Conservation (phyloP, 1,140 invertebrate genomes). For the Brachionus koreanus region DNA sequence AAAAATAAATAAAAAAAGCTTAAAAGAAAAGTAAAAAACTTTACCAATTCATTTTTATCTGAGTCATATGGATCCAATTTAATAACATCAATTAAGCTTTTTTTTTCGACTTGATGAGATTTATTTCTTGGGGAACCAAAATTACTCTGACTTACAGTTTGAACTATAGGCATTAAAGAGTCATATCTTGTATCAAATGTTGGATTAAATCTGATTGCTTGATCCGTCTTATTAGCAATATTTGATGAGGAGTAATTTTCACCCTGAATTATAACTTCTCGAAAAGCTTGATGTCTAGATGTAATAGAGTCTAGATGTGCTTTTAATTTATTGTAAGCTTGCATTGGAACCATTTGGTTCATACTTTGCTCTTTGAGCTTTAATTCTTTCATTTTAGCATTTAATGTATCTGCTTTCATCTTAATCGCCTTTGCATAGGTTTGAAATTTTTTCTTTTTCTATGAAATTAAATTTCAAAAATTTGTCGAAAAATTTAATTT, state of each 20-base stretch:
- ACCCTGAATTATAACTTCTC: conserved; percentile 2
- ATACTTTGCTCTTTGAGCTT: conserved; percentile 23
- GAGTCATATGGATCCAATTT: not conserved
- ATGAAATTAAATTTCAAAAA: not conserved
- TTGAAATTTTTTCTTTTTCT: conserved; percentile 38
- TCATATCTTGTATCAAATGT: not conserved
- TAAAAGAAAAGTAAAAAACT: not conserved
- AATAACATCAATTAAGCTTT: not conserved
- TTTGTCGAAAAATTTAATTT: not conserved
- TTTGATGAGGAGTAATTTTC: not conserved
- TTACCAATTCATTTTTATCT: conserved; percentile 21
- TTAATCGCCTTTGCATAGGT: conserved; percentile 27
- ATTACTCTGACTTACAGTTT: not conserved
- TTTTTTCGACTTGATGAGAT: not conserved
- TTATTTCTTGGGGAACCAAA: not conserved
- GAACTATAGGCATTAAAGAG: not conserved
- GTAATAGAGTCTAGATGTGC: conserved; percentile 11
- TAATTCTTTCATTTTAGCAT: conserved; percentile 37
- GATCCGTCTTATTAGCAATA: not conserved
- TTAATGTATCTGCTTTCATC: conserved; percentile 21
- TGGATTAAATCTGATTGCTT: not conserved
- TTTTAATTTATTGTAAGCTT: conserved; percentile 40
- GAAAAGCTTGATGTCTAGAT: conserved; percentile 21
- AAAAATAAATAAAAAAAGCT: not conserved
- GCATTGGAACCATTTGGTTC: conserved; percentile 23